Evolutionary conservation across 2,888 invertebrate genomes (phyloP), one percentile per base, ranked within the genome.

Genomic region (Apomyelois bistriatella): DNA sequence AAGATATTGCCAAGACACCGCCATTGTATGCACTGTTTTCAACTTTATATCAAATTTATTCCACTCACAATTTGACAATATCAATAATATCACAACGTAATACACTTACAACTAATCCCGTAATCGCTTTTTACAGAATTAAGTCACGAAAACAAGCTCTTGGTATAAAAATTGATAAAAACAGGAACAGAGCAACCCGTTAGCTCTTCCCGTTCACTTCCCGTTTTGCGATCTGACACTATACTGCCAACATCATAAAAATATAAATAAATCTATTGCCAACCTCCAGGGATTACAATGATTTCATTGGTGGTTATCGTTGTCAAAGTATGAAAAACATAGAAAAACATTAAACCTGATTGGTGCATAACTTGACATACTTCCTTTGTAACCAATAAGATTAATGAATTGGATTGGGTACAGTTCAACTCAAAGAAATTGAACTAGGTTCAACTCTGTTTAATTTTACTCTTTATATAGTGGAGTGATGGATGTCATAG

Each of bases 71-170:
- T 58, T 56, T 65, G 55, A 64, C 50, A 58, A 60, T 65, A 53
- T 48, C 58, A 41, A 12, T 56, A 38, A 32, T 51, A 58, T 43
- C 38, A 48, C 37, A 58, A 64, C 58, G 58, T 49, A 52, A 58
- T 64, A 67, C 70, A 77, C 60, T 70, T 67, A 71, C 52, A 60
- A 63, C 62, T 70, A 70, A 58, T 53, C 48, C 56, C 60, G 66
- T 70, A 59, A 57, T 62, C 62, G 59, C 66, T 67, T 74, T 72
- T 72, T 71, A 78, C 70, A 76, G 70, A 77, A 78, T 73, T 79
- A 79, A 76, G 74, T 78, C 77, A 79, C 77, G 57, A 60, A 72
- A 71, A 60, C 64, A 85, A 84, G 79, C 82, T 85, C 79, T 72
- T 70, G 58, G 59, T 58, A 65, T 68, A 60, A 66, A 74, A 72